phyloP scores from a whole-genome alignment of 2,113 vertebrate species.

The Astur gentilis region DNA sequence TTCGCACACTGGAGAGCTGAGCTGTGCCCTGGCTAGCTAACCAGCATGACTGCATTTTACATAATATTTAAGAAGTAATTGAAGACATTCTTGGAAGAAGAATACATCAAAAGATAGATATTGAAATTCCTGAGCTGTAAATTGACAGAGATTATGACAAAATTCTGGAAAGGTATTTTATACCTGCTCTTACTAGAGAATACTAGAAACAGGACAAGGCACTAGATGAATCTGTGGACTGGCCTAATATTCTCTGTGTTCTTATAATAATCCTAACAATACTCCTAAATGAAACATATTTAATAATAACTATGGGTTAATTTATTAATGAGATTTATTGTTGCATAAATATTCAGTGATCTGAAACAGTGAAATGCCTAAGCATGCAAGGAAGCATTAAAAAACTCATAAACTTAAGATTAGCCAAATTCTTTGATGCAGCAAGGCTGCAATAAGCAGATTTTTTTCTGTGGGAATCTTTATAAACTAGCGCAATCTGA shows the following conservation, averaged over 20 bases:
- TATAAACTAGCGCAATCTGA: neutral
- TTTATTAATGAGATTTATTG: neutral
- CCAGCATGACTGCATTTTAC: neutral
- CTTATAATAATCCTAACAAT: neutral
- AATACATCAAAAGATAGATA: neutral
- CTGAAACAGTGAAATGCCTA: neutral
- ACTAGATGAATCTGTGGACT: neutral
- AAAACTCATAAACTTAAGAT: neutral
- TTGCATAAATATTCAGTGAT: neutral
- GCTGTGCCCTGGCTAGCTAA: neutral
- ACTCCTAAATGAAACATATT: neutral
- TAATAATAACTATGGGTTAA: neutral
- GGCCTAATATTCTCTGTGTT: neutral
- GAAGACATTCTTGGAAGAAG: neutral
- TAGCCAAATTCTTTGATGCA: neutral
- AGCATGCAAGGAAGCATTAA: neutral
- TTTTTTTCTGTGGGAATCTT: neutral
- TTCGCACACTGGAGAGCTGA: neutral
- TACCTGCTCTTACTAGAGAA: neutral
- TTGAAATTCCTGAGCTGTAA: neutral
- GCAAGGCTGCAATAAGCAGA: neutral
- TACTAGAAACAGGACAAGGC: neutral
- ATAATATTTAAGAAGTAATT: neutral
- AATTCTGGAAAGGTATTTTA: neutral
- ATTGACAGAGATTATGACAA: neutral